Conservation (phyloP, 2,888 invertebrate genomes). For the Frankliniella intonsa region DNA sequence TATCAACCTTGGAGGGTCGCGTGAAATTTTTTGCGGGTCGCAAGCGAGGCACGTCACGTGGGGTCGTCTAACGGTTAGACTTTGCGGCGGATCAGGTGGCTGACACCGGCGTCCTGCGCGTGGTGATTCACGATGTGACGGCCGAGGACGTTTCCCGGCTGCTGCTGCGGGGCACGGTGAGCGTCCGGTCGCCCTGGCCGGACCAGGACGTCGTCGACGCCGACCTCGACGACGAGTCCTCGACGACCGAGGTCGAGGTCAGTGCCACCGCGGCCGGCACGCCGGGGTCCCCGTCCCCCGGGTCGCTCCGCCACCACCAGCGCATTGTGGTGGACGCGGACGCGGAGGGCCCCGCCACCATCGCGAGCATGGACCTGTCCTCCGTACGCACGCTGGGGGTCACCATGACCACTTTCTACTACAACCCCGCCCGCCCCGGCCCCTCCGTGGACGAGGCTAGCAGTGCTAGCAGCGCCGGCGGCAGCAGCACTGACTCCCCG, state of each 20-base stretch:
- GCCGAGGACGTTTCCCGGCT: not conserved
- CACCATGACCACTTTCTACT: not conserved
- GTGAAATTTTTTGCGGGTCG: no score
- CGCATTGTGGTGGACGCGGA: not conserved
- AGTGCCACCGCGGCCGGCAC: not conserved
- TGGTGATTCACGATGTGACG: not conserved
- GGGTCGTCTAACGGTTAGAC: no score
- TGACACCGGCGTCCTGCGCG: no score
- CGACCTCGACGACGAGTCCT: not conserved
- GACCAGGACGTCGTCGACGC: not conserved
- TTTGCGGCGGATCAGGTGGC: no score
- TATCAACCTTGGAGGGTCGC: no score
- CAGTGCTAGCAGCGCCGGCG: not conserved
- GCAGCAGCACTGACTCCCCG: not conserved
- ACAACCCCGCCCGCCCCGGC: not conserved
- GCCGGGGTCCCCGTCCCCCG: not conserved
- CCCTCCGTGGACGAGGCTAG: not conserved
- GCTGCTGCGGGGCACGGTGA: not conserved
- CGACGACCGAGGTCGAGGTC: not conserved
- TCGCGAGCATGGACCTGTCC: conserved; percentile 1
- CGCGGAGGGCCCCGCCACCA: not conserved
- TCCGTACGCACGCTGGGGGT: not conserved
- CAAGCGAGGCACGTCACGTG: no score
- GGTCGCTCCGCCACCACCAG: not conserved
- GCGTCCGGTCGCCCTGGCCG: not conserved